Evolutionary conservation across 2,888 invertebrate genomes (phyloP).

Genomic region (Cephonodes hylas): DNA sequence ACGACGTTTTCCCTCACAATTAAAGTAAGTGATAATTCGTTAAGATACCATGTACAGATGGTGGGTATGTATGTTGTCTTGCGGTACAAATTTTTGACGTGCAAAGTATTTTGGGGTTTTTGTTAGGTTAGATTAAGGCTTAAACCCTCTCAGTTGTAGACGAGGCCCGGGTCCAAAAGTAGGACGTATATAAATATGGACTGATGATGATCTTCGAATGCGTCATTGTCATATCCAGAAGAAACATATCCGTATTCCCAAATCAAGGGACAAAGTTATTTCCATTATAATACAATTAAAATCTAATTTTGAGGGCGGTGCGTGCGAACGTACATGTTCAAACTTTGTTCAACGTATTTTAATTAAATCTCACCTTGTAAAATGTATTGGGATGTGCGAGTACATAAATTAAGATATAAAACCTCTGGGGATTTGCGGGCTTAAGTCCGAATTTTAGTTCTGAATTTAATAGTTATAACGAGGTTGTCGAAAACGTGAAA

Average conservation of each 20-base stretch:
- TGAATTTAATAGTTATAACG: not conserved
- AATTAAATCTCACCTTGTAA: slow-evolving; percentile 40
- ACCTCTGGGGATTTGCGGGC: not conserved
- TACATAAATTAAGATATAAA: not conserved
- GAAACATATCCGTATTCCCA: slow-evolving; percentile 19
- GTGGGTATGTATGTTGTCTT: no score
- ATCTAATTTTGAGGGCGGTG: slow-evolving; percentile 42
- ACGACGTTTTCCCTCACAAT: no score
- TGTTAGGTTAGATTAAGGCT: no score
- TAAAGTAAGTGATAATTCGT: no score
- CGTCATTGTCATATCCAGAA: slow-evolving; percentile 25
- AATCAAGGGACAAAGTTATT: slow-evolving; percentile 45
- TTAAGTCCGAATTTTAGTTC: not conserved
- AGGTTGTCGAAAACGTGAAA: not conserved
- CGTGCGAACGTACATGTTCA: slow-evolving; percentile 16
- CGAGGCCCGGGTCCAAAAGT: no score
- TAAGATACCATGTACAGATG: no score
- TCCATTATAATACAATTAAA: slow-evolving; percentile 55
- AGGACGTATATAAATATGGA: no score
- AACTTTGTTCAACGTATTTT: slow-evolving; percentile 37
- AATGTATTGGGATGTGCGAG: slow-evolving; percentile 15
- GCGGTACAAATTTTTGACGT: no score
- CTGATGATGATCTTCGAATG: not conserved
- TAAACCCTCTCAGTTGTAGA: no score
- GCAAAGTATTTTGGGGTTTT: no score